Percentiles rank a stretch among this genome's conserved stretches.
Evolutionary conservation across 2,797 vertebrate genomes (phyloP).

Genomic region (Falco peregrinus): DNA sequence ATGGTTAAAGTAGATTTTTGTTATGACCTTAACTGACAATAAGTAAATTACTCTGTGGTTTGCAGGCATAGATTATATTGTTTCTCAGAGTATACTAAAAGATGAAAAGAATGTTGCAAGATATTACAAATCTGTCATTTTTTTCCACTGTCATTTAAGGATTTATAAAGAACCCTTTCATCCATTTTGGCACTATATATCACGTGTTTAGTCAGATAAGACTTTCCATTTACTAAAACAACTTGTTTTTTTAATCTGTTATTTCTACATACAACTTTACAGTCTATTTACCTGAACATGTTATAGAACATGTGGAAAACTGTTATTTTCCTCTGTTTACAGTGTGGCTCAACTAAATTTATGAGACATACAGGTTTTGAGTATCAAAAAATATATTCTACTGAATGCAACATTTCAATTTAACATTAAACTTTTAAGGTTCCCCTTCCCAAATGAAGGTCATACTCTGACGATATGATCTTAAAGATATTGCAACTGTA

Average conservation of each 20-base stretch:
- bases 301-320: not conserved
- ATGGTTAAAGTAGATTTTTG: conserved; percentile 41
- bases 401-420: not conserved
- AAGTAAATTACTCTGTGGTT: conserved; percentile 37
- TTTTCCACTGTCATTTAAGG: conserved; percentile 4
- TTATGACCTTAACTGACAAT: conserved; percentile 49
- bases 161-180: conserved; percentile 21
- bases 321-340: not conserved
- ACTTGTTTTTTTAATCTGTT: conserved; percentile 16
- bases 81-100: not conserved
- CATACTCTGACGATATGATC: not conserved
- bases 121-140: not conserved
- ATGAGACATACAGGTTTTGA: not conserved
- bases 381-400: not conserved
- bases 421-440: not conserved
- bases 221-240: conserved; percentile 11
- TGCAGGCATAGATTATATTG: not conserved
- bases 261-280: not conserved
- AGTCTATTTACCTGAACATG: not conserved
- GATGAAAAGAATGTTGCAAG: not conserved
- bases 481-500: not conserved
- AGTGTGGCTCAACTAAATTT: not conserved
- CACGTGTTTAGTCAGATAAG: conserved; percentile 3
- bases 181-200: not conserved
- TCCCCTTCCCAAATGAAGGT: not conserved